Evolutionary conservation across 2,797 vertebrate genomes (phyloP), one percentile per base, ranked within the genome.

Genomic region (Gymnothorax javanicus): DNA sequence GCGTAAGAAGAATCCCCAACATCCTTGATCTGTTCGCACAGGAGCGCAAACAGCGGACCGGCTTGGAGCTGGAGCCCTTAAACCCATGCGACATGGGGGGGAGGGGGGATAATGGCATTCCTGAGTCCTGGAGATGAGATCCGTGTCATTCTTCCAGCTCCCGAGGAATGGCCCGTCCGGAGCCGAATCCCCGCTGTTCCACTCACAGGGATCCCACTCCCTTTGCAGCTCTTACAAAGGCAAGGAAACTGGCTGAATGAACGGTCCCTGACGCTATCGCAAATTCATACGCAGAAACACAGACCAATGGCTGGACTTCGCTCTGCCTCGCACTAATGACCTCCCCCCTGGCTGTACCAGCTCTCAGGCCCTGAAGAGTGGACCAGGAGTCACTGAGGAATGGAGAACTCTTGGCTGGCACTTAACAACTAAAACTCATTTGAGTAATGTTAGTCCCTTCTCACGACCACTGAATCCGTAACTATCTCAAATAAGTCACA

Each of bases 51-150:
- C 87, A 62, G 90, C 92, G 94, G 95, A 93, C 95, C 95, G 95
- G 94, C 93, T 92, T 91, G 89, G 90, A 75, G 87, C 91, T 91
- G 92, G 93, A 94, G 94, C 95, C 94, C 94, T 96, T 95, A 95
- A 94, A 94, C 9, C 93, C 93, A 89, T 89, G 71, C 87, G 90
- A 62, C 90, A 91, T 90, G 89, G 89, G 88, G 89, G 77, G 86
- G 84, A 7, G 87, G 91, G 86, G 86, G 87, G 93, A 96, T 96
- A 96, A 96, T 96, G 94, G 95, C 96, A 97, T 97, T 97, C 95
- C 96, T 95, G 93, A 95, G 93, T 92, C 96, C 93, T 89, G 90
- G 95, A 95, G 96, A 96, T 96, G 93, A 92, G 94, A 93, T 92
- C 90, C 89, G 91, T 93, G 95, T 92, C 92, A 92, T 90, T 88